Base-by-base conservation (phyloP, 1,140 invertebrate genomes). In the Rhysida immarginata region DNA sequence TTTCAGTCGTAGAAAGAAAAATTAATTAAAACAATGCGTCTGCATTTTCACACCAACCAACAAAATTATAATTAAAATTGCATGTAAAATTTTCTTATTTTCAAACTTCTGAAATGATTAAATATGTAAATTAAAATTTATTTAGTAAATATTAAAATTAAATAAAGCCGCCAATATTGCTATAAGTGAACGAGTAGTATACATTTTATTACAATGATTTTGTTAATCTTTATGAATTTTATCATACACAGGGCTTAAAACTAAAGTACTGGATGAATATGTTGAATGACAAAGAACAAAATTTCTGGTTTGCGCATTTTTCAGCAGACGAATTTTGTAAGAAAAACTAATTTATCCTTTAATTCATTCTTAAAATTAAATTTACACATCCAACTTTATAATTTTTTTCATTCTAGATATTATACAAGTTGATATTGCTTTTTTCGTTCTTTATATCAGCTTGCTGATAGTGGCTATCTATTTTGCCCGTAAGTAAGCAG, bases 271-370 rank as follows among this genome's bases (percentile, higher is more conserved):
- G 76, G 56, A 78, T 88, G 57, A 68, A 79, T 29, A 73, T 93
- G 83, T 91, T 85, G 0, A 94, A 94, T 71, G 86, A 83, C 5
- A 71, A 77, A 1, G 71, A 75, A 14, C 80, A 79, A 0, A 81
- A 84, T 65, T 81, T 82, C 60, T 88, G 86, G 81, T 80, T 81
- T 63, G 78, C 85, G 64, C 88, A 94, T 67, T 90, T 91, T 66
- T 92, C 88, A 0, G 88, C 88, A 41, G 90, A 94, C 70, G 84
- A 94, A 76, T 89, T 92, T 69, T 90, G 88, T 88, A 78, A 83
- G 83, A 57, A n/a, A 26, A 25, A 43, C 2, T 27, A 29, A 42
- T 56, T 21, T 20, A n/a, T n/a, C n/a, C n/a, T 45, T 35, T 1
- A 52, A 24, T 45, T 42, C 14, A n/a, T 26, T 16, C 49, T 27